These are phyloP conservation scores for Meriones unguiculatus DNA, from an alignment of 2,113 vertebrate genomes.

Conservation along the genomic window DNA sequence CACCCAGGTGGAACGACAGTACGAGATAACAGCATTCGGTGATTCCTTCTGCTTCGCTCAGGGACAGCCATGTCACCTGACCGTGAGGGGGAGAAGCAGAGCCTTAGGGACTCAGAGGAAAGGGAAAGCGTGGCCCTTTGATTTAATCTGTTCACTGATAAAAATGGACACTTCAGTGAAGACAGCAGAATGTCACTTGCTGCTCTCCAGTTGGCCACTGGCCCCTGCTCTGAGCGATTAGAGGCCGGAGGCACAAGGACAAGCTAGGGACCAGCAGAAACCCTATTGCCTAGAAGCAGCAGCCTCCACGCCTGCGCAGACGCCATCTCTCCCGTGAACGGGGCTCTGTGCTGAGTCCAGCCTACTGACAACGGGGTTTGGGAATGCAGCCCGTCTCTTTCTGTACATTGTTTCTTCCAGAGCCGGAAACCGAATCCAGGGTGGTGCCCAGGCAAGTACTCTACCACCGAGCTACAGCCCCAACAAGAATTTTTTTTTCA, in stretches of 20 bases:
- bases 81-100: background rate
- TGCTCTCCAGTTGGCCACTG: background rate
- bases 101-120: background rate
- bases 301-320: background rate
- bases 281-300: background rate
- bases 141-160: background rate
- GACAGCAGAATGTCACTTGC: fast-evolving
- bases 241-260: background rate
- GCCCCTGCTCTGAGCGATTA: background rate
- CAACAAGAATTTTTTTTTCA: background rate
- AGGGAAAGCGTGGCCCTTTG: background rate
- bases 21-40: background rate
- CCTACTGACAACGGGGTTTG: background rate
- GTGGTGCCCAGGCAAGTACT: background rate
- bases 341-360: background rate
- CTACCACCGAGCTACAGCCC: background rate
- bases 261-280: background rate
- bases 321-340: background rate
- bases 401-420: background rate
- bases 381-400: background rate
- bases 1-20: background rate
- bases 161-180: too few relatives aligned
- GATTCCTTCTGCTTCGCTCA: background rate
- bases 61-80: fast-evolving
- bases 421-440: background rate